Base-by-base conservation (phyloP, 2,888 invertebrate genomes). In the Sarcophaga subvicina region DNA sequence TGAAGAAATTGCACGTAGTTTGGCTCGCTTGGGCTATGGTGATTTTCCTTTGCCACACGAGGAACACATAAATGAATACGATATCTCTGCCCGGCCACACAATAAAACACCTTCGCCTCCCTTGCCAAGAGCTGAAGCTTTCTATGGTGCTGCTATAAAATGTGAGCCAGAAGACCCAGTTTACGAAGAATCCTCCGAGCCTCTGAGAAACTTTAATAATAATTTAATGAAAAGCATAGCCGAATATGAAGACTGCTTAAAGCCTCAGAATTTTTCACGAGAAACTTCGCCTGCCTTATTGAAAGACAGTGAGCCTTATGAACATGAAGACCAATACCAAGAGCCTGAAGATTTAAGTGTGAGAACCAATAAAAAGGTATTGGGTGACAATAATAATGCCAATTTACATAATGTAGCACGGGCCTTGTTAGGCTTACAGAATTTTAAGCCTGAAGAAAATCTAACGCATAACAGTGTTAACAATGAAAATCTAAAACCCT, bases 281-380 rank as follows among this genome's bases (percentile, higher is more conserved):
- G 89, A 88, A 63, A 88, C 89, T 2, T 89, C 90, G 4, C 89
- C 89, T 8, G 64, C 70, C 11, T 22, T 73, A n/a, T 64, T 88
- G 45, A 69, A 67, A 3, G 82, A 64, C 8, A 88, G 83, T 81
- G 88, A 87, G 25, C 83, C 88, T 11, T 82, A 85, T 70, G 12
- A 20, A 1, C 27, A 63, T 1, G 76, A 62, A 11, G 66, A 54
- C 0, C 11, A 11, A 4, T 62, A 63, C 79, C 80, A 85, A 49
- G 80, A 92, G 76, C 93, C 93, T 0, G 92, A 93, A 84, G 93
- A 93, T 76, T 88, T 93, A 14, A 92, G 92, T n/a, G 59, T 91
- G 6, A 90, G 88, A 22, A 79, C 85, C 4, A 87, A 73, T 6
- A 81, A 71, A 27, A 67, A 77, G 22, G 90, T 91, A 0, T 88